These are phyloP conservation scores for Aleiodes leptofemur DNA, from an alignment of 2,888 invertebrate genomes.

Conservation along the genomic window DNA sequence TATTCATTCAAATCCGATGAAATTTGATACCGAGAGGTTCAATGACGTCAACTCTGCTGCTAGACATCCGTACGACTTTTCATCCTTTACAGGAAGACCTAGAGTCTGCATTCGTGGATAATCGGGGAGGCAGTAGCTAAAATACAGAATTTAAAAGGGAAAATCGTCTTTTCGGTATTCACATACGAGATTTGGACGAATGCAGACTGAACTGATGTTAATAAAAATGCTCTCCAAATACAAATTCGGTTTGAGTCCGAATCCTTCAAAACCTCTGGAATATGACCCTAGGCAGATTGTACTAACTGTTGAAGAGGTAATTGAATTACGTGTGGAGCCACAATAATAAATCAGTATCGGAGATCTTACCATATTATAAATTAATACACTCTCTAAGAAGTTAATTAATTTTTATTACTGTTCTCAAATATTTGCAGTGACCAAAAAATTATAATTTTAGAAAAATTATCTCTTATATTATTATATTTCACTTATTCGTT, in stretches of 20 bases:
- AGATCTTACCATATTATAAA: conserved; percentile 59
- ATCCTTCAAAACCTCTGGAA: conserved; percentile 51
- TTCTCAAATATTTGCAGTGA: no score
- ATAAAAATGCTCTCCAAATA: conserved; percentile 56
- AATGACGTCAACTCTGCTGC: conserved; percentile 65
- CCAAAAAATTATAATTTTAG: no score
- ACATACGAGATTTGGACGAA: conserved; percentile 64
- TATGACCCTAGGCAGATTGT: conserved; percentile 53
- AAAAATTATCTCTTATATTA: no score
- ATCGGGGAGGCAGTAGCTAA: no score
- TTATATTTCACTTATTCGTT: no score
- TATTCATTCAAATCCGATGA: conserved; percentile 76
- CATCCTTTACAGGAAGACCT: conserved; percentile 69
- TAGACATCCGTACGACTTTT: conserved; percentile 63
- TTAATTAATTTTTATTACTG: no score
- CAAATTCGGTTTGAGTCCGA: conserved; percentile 54
- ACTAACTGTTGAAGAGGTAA: conserved; percentile 82
- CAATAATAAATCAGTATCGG: conserved; percentile 79
- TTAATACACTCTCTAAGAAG: no score
- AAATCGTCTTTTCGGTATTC: conserved; percentile 17
- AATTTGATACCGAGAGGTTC: conserved; percentile 78
- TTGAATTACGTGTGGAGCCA: conserved; percentile 85
- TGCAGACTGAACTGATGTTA: conserved; percentile 63
- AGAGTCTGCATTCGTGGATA: conserved; percentile 66
- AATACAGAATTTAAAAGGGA: no score